Conservation (phyloP, 2,888 invertebrate genomes). For the Caenorhabditis sp. region DNA sequence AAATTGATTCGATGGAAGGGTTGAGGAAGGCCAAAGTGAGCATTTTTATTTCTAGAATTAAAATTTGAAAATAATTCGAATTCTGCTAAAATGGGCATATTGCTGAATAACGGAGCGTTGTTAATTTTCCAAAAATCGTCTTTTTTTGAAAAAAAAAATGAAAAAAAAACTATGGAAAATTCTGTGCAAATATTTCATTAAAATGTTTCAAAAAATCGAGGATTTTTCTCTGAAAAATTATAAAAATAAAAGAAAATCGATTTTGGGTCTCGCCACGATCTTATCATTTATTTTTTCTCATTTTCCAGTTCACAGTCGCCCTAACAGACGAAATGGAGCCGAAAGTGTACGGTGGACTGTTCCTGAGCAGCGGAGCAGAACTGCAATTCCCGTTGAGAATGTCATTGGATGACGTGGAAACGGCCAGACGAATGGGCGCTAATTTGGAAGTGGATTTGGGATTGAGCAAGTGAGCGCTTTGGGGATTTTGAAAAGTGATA, state of each 20-base stretch:
- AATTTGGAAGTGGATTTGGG: conserved; percentile 75
- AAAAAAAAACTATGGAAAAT: too few relatives aligned
- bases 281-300: neutral
- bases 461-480: conserved; percentile 63
- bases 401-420: conserved; percentile 72
- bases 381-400: conserved; percentile 72
- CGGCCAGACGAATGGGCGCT: conserved; percentile 69
- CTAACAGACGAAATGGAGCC: conserved; percentile 73
- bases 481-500: too few relatives aligned
- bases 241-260: too few relatives aligned
- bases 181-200: neutral
- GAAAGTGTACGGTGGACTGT: conserved; percentile 71
- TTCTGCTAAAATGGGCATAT: too few relatives aligned
- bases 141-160: too few relatives aligned
- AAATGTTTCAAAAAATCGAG: neutral
- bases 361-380: conserved; percentile 71
- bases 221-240: neutral
- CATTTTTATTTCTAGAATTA: too few relatives aligned
- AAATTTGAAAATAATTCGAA: too few relatives aligned
- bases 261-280: too few relatives aligned
- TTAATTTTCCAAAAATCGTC: too few relatives aligned
- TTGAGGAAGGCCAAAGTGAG: conserved; percentile 65
- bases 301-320: conserved; percentile 56
- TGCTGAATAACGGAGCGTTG: too few relatives aligned
- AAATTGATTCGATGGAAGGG: conserved; percentile 67